These are phyloP conservation scores for Drosophila leontia DNA, from an alignment of 1,140 invertebrate genomes.

Conservation along the genomic window DNA sequence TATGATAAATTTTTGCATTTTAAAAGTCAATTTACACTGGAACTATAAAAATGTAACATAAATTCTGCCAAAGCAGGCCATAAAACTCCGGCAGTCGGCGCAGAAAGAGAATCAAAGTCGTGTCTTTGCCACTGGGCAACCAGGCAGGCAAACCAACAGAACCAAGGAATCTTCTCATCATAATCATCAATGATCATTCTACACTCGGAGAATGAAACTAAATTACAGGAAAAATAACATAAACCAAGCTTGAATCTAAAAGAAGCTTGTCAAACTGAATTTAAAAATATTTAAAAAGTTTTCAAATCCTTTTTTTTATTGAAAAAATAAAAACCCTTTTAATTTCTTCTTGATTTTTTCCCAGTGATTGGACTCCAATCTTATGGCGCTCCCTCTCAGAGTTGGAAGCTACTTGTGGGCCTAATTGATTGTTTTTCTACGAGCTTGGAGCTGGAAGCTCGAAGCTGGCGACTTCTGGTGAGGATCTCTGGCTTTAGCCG, in stretches of 20 bases:
- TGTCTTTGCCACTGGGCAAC: conserved; percentile 68
- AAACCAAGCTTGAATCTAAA: neutral
- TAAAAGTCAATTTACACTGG: conserved; percentile 83
- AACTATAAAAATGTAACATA: conserved; percentile 84
- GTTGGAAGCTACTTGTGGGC: conserved; percentile 69
- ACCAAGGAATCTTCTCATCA: conserved; percentile 16
- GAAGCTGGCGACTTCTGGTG: conserved; percentile 14
- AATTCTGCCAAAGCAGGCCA: conserved; percentile 79
- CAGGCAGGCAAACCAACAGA: conserved; percentile 7
- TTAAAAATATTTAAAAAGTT: neutral
- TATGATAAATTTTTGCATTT: conserved; percentile 83
- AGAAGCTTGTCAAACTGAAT: fast-evolving
- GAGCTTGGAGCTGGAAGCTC: conserved; percentile 54
- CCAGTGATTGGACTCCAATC: conserved; percentile 7
- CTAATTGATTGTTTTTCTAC: conserved; percentile 84
- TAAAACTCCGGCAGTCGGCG: conserved; percentile 60
- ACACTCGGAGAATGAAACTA: neutral
- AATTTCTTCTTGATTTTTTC: neutral
- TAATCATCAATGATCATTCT: neutral
- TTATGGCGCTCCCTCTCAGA: conserved; percentile 65
- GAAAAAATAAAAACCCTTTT: neutral
- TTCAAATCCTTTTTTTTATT: neutral
- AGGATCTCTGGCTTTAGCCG: conserved; percentile 13
- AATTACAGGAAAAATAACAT: too few species aligned
- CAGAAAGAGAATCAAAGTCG: conserved; percentile 61